Base-by-base conservation (phyloP, 1,140 invertebrate genomes). In the Pogonognathellus flavescens region DNA sequence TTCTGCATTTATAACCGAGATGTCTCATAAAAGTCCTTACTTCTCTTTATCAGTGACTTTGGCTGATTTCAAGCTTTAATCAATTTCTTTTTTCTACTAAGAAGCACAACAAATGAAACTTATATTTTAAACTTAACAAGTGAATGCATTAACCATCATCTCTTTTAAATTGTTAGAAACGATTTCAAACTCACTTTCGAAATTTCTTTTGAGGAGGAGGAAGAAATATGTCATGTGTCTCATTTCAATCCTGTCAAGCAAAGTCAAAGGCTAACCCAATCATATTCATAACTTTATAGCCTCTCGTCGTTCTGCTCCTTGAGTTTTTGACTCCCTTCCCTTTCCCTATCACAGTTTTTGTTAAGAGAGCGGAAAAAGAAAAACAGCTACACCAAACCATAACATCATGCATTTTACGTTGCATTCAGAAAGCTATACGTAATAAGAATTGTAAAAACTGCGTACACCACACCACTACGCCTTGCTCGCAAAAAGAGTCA, bases 181-280 rank as follows among this genome's bases (percentile, higher is more conserved):
- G 9, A 59, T n/a, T 18, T 72, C 13, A 76, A 76, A n/a, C 31
- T 76, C 70, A 76, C 70, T 76, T 76, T 76, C 70, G 11, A 76
- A 76, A 76, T n/a, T 76, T 76, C 25, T 31, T 18, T 76, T 16
- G 6, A 50, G n/a, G 0, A 57, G 22, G 66, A 76, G 41, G 41
- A 14, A 76, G 70, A 76, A 76, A 76, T 76, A 25, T 76, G 70
- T 76, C 70, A 76, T 31, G 31, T 31, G 22, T 76, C 70, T 16
- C 41, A 50, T 50, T 76, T 16, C 4, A 76, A 13, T 18, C 16
- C 14, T 50, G 70, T 76, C 70, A 76, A 18, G 31, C 70, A 76
- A 76, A 49, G 70, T 31, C 70, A 76, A 76, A 76, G 70, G 70
- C 70, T 76, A 76, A 76, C 41, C 70, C 70, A 66, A 66, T 66